A percentile compares a stretch with the other conserved stretches of the same genome.
phyloP scores from a whole-genome alignment of 2,113 vertebrate genomes.

The Marmota flaviventris region DNA sequence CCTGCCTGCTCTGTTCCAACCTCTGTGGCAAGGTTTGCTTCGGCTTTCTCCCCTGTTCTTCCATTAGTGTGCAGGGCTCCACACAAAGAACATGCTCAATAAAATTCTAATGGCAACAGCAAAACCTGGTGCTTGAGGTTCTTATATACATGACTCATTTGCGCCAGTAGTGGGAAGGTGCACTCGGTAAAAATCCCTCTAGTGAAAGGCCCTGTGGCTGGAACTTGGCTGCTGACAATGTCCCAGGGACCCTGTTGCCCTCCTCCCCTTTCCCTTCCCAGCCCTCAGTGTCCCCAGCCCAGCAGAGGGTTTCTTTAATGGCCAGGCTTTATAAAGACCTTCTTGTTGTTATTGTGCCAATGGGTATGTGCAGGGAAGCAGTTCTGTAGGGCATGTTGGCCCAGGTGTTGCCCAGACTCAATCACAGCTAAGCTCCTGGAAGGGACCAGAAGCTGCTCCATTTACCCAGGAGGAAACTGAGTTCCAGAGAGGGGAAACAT shows the following conservation, averaged over 20 bases:
- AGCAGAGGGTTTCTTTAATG: no score
- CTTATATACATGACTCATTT: background rate
- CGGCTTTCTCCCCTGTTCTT: background rate
- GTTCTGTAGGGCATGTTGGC: background rate
- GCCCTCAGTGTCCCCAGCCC: background rate
- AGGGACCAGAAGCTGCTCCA: background rate
- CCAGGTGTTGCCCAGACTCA: background rate
- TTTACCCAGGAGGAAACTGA: background rate
- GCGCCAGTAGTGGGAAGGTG: background rate
- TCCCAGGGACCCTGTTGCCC: background rate
- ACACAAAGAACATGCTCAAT: slow-evolving; percentile 34
- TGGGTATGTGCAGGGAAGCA: background rate
- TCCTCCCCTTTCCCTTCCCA: no score
- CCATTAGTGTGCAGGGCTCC: background rate
- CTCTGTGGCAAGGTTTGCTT: background rate
- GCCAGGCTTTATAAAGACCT: background rate
- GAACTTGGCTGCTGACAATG: background rate
- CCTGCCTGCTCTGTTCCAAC: background rate
- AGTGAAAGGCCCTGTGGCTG: background rate
- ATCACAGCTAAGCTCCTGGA: slow-evolving; percentile 8
- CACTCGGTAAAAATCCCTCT: background rate
- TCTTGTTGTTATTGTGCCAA: background rate
- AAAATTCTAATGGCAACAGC: background rate
- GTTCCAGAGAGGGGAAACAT: background rate
- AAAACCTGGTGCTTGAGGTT: background rate